phyloP scores from a whole-genome alignment of 1,140 invertebrate species.

The Batillaria attramentaria region DNA sequence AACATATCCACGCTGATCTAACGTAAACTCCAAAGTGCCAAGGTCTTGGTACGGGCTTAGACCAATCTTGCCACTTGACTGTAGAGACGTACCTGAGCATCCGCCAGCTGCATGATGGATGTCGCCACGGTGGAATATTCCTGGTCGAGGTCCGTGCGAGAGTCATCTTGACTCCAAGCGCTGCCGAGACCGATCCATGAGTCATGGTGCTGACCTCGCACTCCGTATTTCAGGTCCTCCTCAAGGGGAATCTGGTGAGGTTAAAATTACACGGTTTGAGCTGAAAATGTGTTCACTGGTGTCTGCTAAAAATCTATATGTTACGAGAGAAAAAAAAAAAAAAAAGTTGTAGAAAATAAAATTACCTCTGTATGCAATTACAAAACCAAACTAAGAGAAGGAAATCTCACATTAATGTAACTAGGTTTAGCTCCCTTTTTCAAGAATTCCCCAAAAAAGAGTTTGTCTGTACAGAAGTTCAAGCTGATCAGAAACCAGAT shows the following conservation, averaged over 20 bases:
- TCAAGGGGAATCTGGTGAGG: conserved; percentile 17
- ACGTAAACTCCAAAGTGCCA: background rate
- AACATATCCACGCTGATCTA: background rate
- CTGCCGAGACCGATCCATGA: conserved; percentile 62
- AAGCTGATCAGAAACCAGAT: too few species aligned
- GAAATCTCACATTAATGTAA: too few species aligned
- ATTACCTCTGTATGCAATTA: too few species aligned
- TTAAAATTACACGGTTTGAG: background rate
- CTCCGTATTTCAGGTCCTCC: conserved; percentile 26
- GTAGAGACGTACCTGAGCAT: conserved; percentile 62
- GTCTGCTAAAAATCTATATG: too few species aligned
- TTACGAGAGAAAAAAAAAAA: too few species aligned
- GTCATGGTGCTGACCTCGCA: conserved; percentile 54
- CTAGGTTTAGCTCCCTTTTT: too few species aligned
- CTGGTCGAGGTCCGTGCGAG: conserved; percentile 60
- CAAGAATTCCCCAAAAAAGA: too few species aligned
- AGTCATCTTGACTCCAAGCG: conserved; percentile 68
- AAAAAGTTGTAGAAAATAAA: too few species aligned
- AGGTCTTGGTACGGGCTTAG: background rate
- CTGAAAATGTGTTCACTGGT: too few species aligned
- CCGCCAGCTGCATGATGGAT: conserved; percentile 66
- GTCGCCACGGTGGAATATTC: conserved; percentile 60
- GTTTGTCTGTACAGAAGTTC: too few species aligned
- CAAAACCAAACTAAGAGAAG: too few species aligned
- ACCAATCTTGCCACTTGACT: too few species aligned